Evolutionary conservation across 2,797 vertebrate species (phyloP), one percentile per base, ranked within the genome.

Genomic region (Microctenopoma lineatum): DNA sequence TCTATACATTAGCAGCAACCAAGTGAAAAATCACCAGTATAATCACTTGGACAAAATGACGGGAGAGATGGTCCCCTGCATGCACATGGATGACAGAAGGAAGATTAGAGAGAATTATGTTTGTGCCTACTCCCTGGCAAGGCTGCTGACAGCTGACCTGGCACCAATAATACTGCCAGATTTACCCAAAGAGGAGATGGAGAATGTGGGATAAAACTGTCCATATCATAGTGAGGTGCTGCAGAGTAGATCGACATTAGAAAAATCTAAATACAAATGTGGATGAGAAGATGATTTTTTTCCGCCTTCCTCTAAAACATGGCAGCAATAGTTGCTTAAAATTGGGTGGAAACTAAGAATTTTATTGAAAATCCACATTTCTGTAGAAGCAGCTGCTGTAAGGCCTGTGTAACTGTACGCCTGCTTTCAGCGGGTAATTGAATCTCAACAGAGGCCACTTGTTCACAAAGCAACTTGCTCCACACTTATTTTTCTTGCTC

Each of bases 21-120:
- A 83, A 92, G 91, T 91, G 91, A 91, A 92, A 92, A 91, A 91
- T 93, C 86, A 86, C 88, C 47, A 58, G 83, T 79, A 92, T 92
- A 92, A 92, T 92, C 87, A 91, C 89, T 87, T 90, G 88, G 89
- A 91, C 90, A 86, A 84, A 92, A 93, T 89, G 84, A 90, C 36
- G 70, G 81, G 71, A 79, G 84, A 82, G 87, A 88, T 84, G 86
- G 87, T 87, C 84, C 86, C 89, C 81, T 84, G 88, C 77, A 90
- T 89, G 87, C 88, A 88, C 84, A 83, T 66, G 77, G 81, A 89
- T 92, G 91, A 92, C 90, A 90, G 88, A 89, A 84, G 88, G 87
- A 87, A 91, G 89, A 92, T 93, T 93, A 92, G 90, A 76, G 90
- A 87, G 90, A 93, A 91, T 93, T 91, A 93, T 91, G 87, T 90